Evolutionary conservation across 2,797 vertebrate species (phyloP).

Genomic region (Neosalanx taihuensis): DNA sequence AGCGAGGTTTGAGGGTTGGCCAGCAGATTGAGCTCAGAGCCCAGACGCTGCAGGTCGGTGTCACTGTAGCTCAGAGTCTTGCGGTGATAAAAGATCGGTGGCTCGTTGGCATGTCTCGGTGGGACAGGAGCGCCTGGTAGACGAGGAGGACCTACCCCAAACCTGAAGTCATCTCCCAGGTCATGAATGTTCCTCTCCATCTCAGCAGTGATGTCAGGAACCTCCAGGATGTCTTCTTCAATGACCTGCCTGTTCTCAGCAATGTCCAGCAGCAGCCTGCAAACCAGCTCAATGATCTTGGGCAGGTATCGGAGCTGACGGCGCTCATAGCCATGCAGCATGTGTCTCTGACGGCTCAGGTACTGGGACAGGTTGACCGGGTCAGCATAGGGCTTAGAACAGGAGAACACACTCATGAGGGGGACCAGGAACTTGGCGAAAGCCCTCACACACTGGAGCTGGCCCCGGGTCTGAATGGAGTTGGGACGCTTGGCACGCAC

Average conservation of each 20-base stretch:
- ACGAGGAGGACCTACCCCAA: conserved; percentile 42
- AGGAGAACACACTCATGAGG: conserved; percentile 86
- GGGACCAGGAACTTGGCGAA: conserved; percentile 90
- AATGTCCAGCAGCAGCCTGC: conserved; percentile 83
- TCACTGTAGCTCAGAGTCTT: conserved; percentile 94
- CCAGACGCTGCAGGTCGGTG: conserved; percentile 81
- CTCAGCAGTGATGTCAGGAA: conserved; percentile 78
- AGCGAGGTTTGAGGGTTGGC: conserved; percentile 66
- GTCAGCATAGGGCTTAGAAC: conserved; percentile 77
- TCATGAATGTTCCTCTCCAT: conserved; percentile 73
- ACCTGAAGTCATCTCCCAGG: conserved; percentile 30
- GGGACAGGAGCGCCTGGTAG: conserved; percentile 61
- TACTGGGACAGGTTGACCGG: conserved; percentile 86
- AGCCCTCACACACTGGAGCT: conserved; percentile 85
- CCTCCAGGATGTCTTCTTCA: conserved; percentile 77
- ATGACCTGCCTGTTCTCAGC: conserved; percentile 86
- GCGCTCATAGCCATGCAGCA: conserved; percentile 90
- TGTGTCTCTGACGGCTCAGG: conserved; percentile 87
- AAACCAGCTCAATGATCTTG: conserved; percentile 87
- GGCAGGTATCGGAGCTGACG: conserved; percentile 86
- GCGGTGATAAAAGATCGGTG: conserved; percentile 79
- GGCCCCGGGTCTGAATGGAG: conserved; percentile 91
- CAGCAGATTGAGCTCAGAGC: conserved; percentile 77
- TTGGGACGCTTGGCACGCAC: conserved; percentile 91
- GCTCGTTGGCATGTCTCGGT: conserved; percentile 70